These are phyloP conservation scores for Neolamprologus toae DNA, from an alignment of 2,113 vertebrate genomes.

Conservation along the genomic window DNA sequence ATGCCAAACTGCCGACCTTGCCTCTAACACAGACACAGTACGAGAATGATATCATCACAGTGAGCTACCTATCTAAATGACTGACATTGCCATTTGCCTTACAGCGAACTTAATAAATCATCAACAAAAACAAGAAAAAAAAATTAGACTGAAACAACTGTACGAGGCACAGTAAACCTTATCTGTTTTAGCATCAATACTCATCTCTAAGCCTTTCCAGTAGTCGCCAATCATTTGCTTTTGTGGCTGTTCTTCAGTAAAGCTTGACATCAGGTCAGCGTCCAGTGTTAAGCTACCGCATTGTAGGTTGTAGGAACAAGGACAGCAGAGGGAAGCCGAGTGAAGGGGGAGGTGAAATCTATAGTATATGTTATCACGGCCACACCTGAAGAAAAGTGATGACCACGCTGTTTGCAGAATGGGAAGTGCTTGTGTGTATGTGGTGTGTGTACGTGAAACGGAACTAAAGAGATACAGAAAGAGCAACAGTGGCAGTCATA, in stretches of 20 bases:
- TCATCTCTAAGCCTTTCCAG: not conserved
- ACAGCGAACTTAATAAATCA: constrained; percentile 2
- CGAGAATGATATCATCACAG: not conserved
- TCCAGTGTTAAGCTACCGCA: not conserved
- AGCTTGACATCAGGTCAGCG: not conserved
- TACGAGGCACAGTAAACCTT: not conserved
- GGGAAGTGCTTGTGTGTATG: not conserved
- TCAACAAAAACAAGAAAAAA: not conserved
- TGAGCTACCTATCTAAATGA: not conserved
- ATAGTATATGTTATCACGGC: constrained; percentile 10
- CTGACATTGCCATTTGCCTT: not conserved
- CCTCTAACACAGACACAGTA: not conserved
- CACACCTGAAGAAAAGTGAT: constrained; percentile 33
- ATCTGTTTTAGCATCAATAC: not conserved
- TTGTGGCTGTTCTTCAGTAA: not conserved
- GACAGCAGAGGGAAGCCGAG: not conserved
- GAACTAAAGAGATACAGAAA: not conserved
- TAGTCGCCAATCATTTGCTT: not conserved
- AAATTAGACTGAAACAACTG: not conserved
- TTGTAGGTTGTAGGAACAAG: not conserved
- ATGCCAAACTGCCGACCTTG: not conserved
- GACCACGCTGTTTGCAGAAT: constrained; percentile 16
- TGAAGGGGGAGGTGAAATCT: not conserved
- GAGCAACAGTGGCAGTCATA: not conserved
- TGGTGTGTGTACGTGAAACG: not conserved